These are phyloP conservation scores for Rattus rattus DNA, from an alignment of 2,113 vertebrate species.

Conservation along the genomic window DNA sequence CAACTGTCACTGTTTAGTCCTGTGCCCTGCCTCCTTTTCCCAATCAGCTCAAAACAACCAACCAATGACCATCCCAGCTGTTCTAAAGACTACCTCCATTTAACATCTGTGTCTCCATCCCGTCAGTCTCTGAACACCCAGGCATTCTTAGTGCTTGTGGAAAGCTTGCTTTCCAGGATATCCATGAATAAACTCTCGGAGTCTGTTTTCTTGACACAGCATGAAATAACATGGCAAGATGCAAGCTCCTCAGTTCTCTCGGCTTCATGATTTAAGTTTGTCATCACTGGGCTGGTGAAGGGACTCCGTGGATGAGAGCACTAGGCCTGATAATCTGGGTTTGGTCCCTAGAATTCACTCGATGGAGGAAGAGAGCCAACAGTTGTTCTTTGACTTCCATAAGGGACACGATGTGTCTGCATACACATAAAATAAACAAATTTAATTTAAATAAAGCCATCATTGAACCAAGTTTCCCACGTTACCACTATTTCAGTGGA, in stretches of 20 bases:
- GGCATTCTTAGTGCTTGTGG: neutral
- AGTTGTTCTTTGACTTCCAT: neutral
- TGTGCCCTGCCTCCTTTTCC: neutral
- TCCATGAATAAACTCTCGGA: neutral
- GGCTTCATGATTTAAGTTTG: neutral
- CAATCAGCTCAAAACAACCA: neutral
- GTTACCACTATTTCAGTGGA: neutral
- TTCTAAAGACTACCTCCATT: neutral
- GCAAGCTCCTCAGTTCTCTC: neutral
- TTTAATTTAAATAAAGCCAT: neutral
- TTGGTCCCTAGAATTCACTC: no score
- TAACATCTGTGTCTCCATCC: neutral
- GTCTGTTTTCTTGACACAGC: neutral
- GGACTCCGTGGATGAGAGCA: neutral
- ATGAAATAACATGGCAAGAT: neutral
- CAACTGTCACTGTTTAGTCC: neutral
- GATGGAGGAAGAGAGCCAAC: neutral
- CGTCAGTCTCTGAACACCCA: neutral
- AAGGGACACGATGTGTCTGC: neutral
- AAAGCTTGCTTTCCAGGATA: neutral
- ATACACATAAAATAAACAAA: neutral
- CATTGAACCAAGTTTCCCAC: neutral
- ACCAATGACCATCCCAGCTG: neutral
- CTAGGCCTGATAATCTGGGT: neutral
- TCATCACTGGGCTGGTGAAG: neutral